phyloP scores from a whole-genome alignment of 1,140 invertebrate species.

The Zaprionus vittiger region DNA sequence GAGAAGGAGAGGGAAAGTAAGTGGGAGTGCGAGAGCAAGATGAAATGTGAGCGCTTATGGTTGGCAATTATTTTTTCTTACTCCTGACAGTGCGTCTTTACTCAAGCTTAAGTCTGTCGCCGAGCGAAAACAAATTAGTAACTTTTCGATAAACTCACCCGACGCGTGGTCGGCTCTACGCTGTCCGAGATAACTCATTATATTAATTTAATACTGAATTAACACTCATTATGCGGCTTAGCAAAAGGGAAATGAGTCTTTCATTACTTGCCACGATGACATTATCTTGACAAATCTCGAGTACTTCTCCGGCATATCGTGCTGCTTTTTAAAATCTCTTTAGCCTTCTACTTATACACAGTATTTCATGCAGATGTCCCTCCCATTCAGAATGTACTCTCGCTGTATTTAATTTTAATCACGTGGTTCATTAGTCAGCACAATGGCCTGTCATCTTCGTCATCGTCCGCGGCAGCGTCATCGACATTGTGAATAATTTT shows the following conservation, averaged over 20 bases:
- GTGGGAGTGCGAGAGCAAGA: conserved; percentile 8
- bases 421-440: conserved; percentile 67
- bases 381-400: conserved; percentile 8
- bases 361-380: background rate
- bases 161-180: background rate
- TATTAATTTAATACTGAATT: conserved; percentile 33
- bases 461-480: background rate
- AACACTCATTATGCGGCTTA: conserved; percentile 25
- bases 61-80: conserved; percentile 28
- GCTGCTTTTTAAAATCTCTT: background rate
- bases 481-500: conserved; percentile 5
- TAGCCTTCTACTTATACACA: background rate
- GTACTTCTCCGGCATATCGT: background rate
- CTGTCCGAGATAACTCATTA: conserved; percentile 28
- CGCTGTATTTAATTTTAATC: conserved; percentile 57
- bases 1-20: conserved; percentile 2
- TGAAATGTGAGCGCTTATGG: conserved; percentile 49
- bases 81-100: conserved; percentile 28
- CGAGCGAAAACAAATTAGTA: conserved; percentile 29
- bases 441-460: background rate
- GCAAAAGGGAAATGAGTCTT: background rate
- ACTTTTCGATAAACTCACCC: conserved; percentile 18
- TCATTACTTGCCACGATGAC: conserved; percentile 3
- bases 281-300: conserved; percentile 6
- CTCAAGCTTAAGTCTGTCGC: conserved; percentile 9